Evolutionary conservation across 2,888 invertebrate species (phyloP).

Genomic region (Brenthis daphne): DNA sequence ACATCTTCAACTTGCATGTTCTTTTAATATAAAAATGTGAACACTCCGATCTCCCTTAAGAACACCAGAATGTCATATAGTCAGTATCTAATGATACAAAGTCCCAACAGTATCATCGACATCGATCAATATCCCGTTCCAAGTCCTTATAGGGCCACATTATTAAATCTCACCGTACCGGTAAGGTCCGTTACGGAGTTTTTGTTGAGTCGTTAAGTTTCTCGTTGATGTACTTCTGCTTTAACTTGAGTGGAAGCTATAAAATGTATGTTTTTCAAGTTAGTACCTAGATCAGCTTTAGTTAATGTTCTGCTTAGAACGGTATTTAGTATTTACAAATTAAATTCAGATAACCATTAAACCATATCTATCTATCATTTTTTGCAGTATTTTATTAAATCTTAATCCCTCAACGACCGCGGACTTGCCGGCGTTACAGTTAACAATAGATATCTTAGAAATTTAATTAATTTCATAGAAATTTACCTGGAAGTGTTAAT

Average conservation of each 20-base stretch:
- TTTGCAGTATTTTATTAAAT: too few relatives aligned
- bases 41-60: neutral
- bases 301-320: too few relatives aligned
- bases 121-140: slow-evolving; percentile 42
- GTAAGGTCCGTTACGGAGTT: slow-evolving; percentile 53
- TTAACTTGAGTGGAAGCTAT: neutral
- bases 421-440: too few relatives aligned
- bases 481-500: too few relatives aligned
- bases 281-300: neutral
- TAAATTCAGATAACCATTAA: too few relatives aligned
- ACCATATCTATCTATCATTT: too few relatives aligned
- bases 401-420: too few relatives aligned
- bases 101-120: slow-evolving; percentile 46
- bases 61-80: slow-evolving; percentile 5
- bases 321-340: too few relatives aligned
- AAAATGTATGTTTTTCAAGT: slow-evolving; percentile 9
- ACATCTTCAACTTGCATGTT: too few relatives aligned
- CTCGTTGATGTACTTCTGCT: slow-evolving; percentile 17
- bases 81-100: slow-evolving; percentile 22
- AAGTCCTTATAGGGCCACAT: slow-evolving; percentile 62
- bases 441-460: too few relatives aligned
- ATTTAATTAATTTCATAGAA: too few relatives aligned
- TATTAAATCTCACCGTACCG: slow-evolving; percentile 75
- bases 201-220: slow-evolving; percentile 25
- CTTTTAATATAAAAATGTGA: too few relatives aligned